These are phyloP conservation scores for Actinia equina DNA, from an alignment of 64 coral and sea anemone species.

Conservation along the genomic window DNA sequence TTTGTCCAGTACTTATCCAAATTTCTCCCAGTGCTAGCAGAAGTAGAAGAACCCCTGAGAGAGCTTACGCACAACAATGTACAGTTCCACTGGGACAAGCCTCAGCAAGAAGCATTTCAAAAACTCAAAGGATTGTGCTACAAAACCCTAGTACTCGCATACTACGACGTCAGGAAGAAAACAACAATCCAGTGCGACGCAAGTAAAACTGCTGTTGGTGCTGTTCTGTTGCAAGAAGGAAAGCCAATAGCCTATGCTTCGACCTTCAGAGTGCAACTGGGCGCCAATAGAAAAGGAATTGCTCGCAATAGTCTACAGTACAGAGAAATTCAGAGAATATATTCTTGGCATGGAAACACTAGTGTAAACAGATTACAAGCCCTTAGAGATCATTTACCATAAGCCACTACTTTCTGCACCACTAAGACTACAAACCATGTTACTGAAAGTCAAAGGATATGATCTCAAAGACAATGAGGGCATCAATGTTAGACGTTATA, in stretches of 20 bases:
- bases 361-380: slow-evolving; percentile 40
- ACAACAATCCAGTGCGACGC: slow-evolving; percentile 51
- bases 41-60: slow-evolving; percentile 25
- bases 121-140: slow-evolving; percentile 29
- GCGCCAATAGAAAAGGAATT: slow-evolving; percentile 58
- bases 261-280: slow-evolving; percentile 38
- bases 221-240: slow-evolving; percentile 49
- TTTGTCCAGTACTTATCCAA: slow-evolving; percentile 52
- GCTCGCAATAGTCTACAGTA: slow-evolving; percentile 51
- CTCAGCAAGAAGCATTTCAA: slow-evolving; percentile 48
- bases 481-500: slow-evolving; percentile 25
- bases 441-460: slow-evolving; percentile 42
- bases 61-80: slow-evolving; percentile 34
- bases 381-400: slow-evolving; percentile 32
- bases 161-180: slow-evolving; percentile 49
- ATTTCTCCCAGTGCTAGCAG: slow-evolving; percentile 36
- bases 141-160: slow-evolving; percentile 21
- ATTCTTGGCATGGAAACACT: slow-evolving; percentile 26
- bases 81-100: slow-evolving; percentile 55
- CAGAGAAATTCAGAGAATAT: slow-evolving; percentile 60
- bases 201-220: slow-evolving; percentile 48
- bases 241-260: slow-evolving; percentile 36
- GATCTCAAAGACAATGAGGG: slow-evolving; percentile 54
- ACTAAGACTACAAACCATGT: slow-evolving; percentile 47
- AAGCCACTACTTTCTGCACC: slow-evolving; percentile 47